Evolutionary conservation across 2,888 invertebrate species (phyloP).

Genomic region (Branchellion lobata): DNA sequence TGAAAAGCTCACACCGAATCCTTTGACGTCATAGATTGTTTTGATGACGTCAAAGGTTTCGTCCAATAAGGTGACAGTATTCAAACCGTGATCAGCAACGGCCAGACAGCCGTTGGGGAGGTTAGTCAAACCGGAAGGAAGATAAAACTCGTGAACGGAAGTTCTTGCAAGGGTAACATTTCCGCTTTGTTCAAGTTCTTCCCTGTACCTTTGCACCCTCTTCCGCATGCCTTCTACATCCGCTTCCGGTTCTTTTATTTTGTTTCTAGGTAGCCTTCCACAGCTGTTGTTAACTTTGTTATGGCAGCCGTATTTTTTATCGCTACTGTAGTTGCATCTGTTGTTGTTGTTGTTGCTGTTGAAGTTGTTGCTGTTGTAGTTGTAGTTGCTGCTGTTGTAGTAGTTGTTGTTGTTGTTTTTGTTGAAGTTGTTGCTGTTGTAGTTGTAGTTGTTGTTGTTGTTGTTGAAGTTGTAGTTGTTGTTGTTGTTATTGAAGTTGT

Average conservation of each 20-base stretch:
- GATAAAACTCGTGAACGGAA: conserved; percentile 63
- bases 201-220: not conserved
- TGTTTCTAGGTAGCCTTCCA: not conserved
- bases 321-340: not conserved
- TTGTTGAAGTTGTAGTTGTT: not conserved
- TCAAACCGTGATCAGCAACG: conserved; percentile 48
- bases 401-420: not conserved
- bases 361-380: not conserved
- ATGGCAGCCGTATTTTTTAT: not conserved
- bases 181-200: conserved; percentile 13
- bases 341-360: not conserved
- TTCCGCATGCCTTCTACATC: conserved; percentile 10
- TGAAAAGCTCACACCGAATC: conserved; percentile 43
- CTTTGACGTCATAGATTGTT: conserved; percentile 45
- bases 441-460: not conserved
- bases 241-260: not conserved
- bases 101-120: conserved; percentile 43
- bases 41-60: conserved; percentile 33
- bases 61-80: conserved; percentile 41
- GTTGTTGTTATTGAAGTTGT: not conserved
- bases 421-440: not conserved
- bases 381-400: not conserved
- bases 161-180: conserved; percentile 2
- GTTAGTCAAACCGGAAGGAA: conserved; percentile 48
- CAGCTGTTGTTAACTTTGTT: not conserved